These are phyloP conservation scores for Plecotus auritus DNA, from an alignment of 2,113 vertebrate genomes.

Conservation along the genomic window DNA sequence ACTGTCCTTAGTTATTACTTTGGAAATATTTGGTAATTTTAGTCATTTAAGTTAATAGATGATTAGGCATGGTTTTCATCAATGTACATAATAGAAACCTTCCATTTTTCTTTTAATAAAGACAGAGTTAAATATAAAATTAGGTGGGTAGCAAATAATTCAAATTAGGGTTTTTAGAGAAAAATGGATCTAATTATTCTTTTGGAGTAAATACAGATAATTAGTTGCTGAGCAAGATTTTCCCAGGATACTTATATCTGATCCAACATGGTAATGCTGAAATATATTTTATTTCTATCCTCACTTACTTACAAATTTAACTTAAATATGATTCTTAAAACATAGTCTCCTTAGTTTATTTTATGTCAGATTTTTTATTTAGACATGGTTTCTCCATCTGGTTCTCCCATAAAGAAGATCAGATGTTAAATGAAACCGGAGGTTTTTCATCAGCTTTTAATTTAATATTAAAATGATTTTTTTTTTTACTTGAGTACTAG, in stretches of 20 bases:
- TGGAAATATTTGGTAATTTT: not conserved
- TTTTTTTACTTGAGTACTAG: not conserved
- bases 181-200: not conserved
- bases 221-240: not conserved
- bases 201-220: not conserved
- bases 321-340: not conserved
- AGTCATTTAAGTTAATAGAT: not conserved
- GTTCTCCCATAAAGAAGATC: not conserved
- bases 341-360: not conserved
- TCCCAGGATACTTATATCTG: not conserved
- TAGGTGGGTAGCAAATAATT: not conserved
- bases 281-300: not conserved
- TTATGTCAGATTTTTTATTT: not conserved
- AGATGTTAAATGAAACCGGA: not conserved
- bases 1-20: not conserved
- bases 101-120: conserved; percentile 9
- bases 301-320: not conserved
- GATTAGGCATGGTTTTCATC: not conserved
- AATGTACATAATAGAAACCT: not conserved
- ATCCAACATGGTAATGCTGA: not conserved
- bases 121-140: conserved; percentile 24
- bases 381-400: not conserved
- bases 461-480: not conserved
- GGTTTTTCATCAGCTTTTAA: not conserved
- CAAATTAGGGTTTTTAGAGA: not conserved